Percentiles rank a stretch among this genome's conserved stretches.
phyloP scores from a whole-genome alignment of 2,797 vertebrate genomes.

The Champsocephalus esox region DNA sequence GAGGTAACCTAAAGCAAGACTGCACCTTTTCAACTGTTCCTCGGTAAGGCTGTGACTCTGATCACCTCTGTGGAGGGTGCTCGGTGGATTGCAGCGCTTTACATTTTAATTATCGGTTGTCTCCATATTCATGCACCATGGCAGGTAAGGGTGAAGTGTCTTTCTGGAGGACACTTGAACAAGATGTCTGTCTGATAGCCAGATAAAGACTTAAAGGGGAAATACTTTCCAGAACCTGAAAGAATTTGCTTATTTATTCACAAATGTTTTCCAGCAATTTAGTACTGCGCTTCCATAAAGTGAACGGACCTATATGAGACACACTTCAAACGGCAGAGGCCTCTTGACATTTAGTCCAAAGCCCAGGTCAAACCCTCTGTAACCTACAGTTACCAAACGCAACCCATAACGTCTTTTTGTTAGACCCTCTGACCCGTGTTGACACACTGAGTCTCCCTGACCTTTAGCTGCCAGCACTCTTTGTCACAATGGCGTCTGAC shows the following conservation, averaged over 20 bases:
- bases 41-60: conserved; percentile 6
- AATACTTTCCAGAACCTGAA: neutral
- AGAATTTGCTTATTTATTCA: conserved; percentile 7
- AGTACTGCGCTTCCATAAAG: neutral
- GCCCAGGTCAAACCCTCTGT: neutral
- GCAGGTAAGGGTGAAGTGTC: conserved; percentile 10
- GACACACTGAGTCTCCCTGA: neutral
- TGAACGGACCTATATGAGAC: neutral
- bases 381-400: neutral
- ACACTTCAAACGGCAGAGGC: neutral
- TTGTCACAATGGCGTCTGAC: neutral
- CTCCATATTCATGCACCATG: neutral
- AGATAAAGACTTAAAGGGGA: neutral
- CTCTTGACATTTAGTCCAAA: neutral
- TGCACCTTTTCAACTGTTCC: conserved; percentile 13
- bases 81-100: conserved; percentile 1
- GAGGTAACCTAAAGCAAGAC: neutral
- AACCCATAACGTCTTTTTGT: no score
- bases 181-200: neutral
- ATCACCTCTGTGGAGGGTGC: neutral
- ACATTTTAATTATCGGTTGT: conserved; percentile 21
- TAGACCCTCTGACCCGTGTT: neutral
- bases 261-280: neutral
- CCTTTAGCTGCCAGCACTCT: neutral
- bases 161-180: conserved; percentile 28